These are phyloP conservation scores for Globia sparganii DNA, from an alignment of 2,888 invertebrate species.

Conservation along the genomic window DNA sequence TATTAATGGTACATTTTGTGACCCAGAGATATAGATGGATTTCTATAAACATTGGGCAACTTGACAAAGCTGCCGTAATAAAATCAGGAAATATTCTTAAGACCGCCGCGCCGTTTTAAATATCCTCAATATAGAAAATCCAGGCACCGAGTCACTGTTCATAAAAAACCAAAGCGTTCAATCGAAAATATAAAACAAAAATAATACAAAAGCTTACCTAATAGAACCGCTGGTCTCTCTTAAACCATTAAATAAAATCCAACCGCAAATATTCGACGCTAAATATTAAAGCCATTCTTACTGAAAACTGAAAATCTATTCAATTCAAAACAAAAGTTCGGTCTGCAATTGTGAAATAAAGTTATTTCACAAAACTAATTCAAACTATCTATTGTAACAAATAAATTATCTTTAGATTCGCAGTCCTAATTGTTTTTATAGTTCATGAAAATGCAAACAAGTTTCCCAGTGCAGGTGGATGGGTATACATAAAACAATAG, in stretches of 20 bases:
- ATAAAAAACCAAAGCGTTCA: slow-evolving; percentile 24
- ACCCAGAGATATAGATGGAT: not conserved
- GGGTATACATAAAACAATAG: slow-evolving; percentile 65
- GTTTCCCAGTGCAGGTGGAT: slow-evolving; percentile 40
- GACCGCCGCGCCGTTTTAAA: not conserved
- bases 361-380: slow-evolving; percentile 47
- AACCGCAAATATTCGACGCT: slow-evolving; percentile 32
- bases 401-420: slow-evolving; percentile 42
- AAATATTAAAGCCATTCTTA: slow-evolving; percentile 42
- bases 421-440: slow-evolving; percentile 59
- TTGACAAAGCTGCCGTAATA: not conserved
- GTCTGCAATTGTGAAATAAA: slow-evolving; percentile 35
- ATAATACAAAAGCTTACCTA: slow-evolving; percentile 1
- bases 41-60: not conserved
- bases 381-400: slow-evolving; percentile 43
- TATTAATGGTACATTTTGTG: not conserved
- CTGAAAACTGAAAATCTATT: slow-evolving; percentile 49
- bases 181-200: slow-evolving; percentile 38
- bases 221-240: slow-evolving; percentile 11
- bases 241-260: slow-evolving; percentile 38
- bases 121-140: not conserved
- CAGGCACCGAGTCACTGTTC: not conserved
- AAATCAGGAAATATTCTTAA: not conserved
- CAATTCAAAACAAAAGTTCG: slow-evolving; percentile 34
- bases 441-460: slow-evolving; percentile 63